Percentiles rank a stretch among this genome's conserved stretches.
These are phyloP conservation scores for Diarsia mendica DNA, from an alignment of 2,888 invertebrate genomes.

Conservation along the genomic window DNA sequence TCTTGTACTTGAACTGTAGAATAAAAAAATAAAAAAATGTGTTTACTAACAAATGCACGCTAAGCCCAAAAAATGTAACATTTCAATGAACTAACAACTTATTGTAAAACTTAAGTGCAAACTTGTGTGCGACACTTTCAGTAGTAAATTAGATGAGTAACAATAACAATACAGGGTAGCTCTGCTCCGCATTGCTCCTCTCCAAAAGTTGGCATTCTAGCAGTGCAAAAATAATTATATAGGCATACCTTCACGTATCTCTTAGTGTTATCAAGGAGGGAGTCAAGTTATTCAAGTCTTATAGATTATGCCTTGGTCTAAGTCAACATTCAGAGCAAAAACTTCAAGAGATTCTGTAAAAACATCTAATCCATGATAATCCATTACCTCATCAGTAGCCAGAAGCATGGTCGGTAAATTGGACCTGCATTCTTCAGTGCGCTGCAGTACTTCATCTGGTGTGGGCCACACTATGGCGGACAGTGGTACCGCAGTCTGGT, in stretches of 20 bases:
- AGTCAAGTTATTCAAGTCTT: not conserved
- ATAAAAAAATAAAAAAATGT: too few relatives aligned
- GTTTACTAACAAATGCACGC: too few relatives aligned
- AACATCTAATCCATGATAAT: not conserved
- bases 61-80: too few relatives aligned
- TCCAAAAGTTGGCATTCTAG: not conserved
- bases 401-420: slow-evolving; percentile 87
- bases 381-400: slow-evolving; percentile 91
- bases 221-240: not conserved
- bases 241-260: not conserved
- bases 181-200: not conserved
- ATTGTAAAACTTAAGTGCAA: not conserved
- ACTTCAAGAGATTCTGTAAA: not conserved
- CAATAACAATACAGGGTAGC: not conserved
- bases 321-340: not conserved
- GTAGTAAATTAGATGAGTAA: not conserved
- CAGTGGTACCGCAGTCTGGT: slow-evolving; percentile 91
- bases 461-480: slow-evolving; percentile 83
- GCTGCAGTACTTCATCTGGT: slow-evolving; percentile 65
- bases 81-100: too few relatives aligned
- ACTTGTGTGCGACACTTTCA: not conserved
- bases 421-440: slow-evolving; percentile 70
- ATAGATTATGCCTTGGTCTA: not conserved
- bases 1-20: slow-evolving; percentile 92
- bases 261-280: not conserved